phyloP scores from a whole-genome alignment of 2,113 vertebrate species.

The Taurulus bubalis region DNA sequence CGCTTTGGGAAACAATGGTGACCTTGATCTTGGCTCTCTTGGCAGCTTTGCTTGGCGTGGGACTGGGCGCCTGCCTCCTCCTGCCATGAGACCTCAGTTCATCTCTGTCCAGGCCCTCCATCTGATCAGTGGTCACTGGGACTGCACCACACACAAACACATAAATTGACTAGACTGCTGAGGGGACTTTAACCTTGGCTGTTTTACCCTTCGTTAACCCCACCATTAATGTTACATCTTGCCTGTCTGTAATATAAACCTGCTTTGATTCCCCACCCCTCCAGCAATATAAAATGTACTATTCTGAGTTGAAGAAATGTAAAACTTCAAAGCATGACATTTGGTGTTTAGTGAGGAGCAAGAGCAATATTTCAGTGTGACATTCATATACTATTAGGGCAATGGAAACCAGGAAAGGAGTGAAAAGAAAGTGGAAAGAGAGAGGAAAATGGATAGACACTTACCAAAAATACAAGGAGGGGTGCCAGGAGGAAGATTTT shows the following conservation, averaged over 20 bases:
- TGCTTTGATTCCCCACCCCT: background rate
- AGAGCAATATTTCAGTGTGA: constrained; percentile 1
- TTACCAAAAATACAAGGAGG: constrained; percentile 98
- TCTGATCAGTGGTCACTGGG: constrained; percentile 89
- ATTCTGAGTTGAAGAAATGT: background rate
- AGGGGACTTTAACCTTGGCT: background rate
- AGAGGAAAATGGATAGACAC: constrained; percentile 81
- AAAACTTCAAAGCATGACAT: background rate
- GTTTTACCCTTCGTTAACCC: background rate
- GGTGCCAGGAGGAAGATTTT: constrained; percentile 94
- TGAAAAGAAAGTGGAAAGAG: constrained; percentile 38
- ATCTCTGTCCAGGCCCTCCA: constrained; percentile 88
- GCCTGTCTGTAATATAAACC: background rate
- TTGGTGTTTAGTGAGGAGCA: background rate
- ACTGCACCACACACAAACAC: constrained; percentile 75
- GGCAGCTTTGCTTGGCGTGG: constrained; percentile 87
- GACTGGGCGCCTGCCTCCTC: constrained; percentile 90
- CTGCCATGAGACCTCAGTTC: constrained; percentile 89
- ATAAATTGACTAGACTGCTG: background rate
- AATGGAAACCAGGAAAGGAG: constrained; percentile 43
- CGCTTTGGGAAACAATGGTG: constrained; percentile 93
- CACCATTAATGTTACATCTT: background rate
- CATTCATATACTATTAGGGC: constrained; percentile 20
- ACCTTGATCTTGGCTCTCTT: constrained; percentile 98
- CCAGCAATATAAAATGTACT: background rate